Base-by-base conservation (phyloP, 2,113 vertebrate species). In the Zapus hudsonius region DNA sequence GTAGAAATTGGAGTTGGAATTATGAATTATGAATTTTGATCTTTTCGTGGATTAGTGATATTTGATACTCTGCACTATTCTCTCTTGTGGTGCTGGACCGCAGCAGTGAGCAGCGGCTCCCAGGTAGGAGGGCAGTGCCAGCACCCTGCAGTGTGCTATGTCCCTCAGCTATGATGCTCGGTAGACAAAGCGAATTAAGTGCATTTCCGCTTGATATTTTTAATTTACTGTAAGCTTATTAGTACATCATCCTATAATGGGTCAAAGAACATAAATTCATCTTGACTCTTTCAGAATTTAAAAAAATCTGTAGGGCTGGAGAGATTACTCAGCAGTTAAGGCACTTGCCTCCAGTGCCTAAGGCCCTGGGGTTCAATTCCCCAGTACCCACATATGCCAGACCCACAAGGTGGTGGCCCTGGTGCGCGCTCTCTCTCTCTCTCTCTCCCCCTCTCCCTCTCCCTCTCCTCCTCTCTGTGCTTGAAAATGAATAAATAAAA, bases 261-360 rank as follows among this genome's bases (percentile, higher is more conserved):
- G 22, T 57, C 2, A 2, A 38, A 44, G 17, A 63, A 23, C 74
- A 72, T 38, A 38, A 59, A 36, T 47, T 80, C 38, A 87, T 81
- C 89, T 89, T 91, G 19, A 73, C 2, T 84, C 23, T 88, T 92
- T 82, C 47, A 55, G 52, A 87, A 44, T 44, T 67, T 22, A 52
- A 19, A 59, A 90, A 91, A 52, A 31, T 69, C 74, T 83, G 0
- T 42, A n/a, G n/a, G n/a, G n/a, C n/a, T n/a, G n/a, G n/a, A n/a
- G n/a, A n/a, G n/a, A n/a, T n/a, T n/a, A n/a, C n/a, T n/a, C n/a
- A n/a, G n/a, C n/a, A n/a, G n/a, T n/a, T n/a, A n/a, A n/a, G n/a
- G n/a, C n/a, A n/a, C n/a, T n/a, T n/a, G n/a, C n/a, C n/a, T n/a
- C n/a, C n/a, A n/a, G n/a, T n/a, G n/a, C n/a, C n/a, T n/a, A n/a